Percentiles rank a stretch among this genome's conserved stretches.
Conservation (phyloP, 2,888 invertebrate genomes). For the Plebejus anna region DNA sequence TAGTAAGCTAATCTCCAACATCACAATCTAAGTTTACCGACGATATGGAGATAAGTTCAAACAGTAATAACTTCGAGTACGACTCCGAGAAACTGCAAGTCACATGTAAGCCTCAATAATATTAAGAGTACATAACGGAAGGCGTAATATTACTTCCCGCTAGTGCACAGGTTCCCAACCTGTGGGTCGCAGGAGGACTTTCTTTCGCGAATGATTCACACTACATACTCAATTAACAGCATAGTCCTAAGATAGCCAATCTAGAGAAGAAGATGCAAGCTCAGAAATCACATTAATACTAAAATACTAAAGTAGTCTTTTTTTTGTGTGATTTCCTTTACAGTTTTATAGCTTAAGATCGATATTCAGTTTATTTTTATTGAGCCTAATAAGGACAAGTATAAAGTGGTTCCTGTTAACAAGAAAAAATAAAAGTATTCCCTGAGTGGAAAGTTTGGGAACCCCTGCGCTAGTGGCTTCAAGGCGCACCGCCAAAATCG, state of each 20-base stretch:
- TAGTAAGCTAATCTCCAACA: background rate
- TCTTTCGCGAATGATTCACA: background rate
- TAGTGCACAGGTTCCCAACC: constrained; percentile 26
- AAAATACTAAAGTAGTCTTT: background rate
- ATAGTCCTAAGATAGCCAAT: background rate
- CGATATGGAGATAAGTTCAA: constrained; percentile 1
- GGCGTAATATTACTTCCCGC: constrained; percentile 29
- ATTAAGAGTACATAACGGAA: constrained; percentile 19
- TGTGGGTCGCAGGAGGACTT: background rate
- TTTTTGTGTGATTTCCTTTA: too few species aligned
- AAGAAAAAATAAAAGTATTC: background rate
- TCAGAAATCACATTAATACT: background rate
- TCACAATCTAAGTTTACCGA: background rate
- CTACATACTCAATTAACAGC: background rate
- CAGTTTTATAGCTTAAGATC: background rate
- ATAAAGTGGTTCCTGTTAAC: too few species aligned
- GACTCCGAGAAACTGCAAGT: constrained; percentile 5
- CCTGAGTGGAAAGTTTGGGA: background rate
- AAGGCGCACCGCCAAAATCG: constrained; percentile 74
- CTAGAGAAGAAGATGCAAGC: too few species aligned
- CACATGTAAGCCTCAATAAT: background rate
- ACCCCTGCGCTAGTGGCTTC: constrained; percentile 37
- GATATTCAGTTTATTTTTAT: too few species aligned
- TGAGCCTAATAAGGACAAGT: too few species aligned
- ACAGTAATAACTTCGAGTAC: background rate